Base-by-base conservation (phyloP, 2,113 vertebrate species). In the Pachycephala philippinensis region DNA sequence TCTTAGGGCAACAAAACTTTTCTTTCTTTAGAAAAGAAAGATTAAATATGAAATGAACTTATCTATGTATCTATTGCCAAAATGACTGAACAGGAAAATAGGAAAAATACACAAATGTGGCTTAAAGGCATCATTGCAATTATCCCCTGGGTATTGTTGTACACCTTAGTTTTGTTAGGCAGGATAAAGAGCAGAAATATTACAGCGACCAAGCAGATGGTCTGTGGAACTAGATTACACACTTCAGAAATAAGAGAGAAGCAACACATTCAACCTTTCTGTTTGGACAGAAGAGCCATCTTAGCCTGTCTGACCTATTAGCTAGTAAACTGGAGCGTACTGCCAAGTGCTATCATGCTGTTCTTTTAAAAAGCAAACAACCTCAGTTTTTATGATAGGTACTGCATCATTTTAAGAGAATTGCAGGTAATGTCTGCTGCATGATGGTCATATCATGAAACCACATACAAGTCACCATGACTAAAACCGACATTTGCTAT, bases 231-330 rank as follows among this genome's bases (percentile, higher is more conserved):
- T 82, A 95, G 97, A 98, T 86, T 94, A 94, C 52, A 56, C 76
- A 96, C 87, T 96, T 97, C 90, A 97, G 83, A 94, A 97, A 87
- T 54, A 91, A 95, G 85, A 89, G 52, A 91, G 90, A 82, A 89
- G 68, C 45, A 91, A 95, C 2, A 74, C 93, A 93, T 92, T 90
- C 85, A 97, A 95, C 70, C 78, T 90, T 87, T 97, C 92, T 96
- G 91, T 97, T 96, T 96, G 96, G 91, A 90, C 61, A 96, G 94
- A 97, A 83, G 82, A 94, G 83, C 75, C 47, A n/a, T 93, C 87
- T 95, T 83, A 92, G 75, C 89, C 83, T 90, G 87, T 40, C 89
- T 92, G 93, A 96, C 89, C 91, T 85, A 96, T 97, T 91, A 95
- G 93, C 90, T 90, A 61, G 78, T 85, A 96, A 94, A 86, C 84